Evolutionary conservation across 2,888 invertebrate species (phyloP).

Genomic region (Lasius fuliginosus): DNA sequence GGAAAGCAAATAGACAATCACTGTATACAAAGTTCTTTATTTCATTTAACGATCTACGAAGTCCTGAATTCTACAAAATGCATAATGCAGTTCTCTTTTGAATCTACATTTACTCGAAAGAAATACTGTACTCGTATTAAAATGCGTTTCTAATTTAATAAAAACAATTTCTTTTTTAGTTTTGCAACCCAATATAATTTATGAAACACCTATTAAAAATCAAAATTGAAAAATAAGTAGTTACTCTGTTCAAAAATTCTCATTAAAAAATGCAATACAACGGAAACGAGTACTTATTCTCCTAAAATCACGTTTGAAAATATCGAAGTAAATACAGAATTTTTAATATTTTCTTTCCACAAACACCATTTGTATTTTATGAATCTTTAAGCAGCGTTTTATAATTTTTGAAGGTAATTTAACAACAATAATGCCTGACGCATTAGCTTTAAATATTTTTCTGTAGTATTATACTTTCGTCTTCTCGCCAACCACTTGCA

Average conservation of each 20-base stretch:
- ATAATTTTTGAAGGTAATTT: constrained; percentile 5
- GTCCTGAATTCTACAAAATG: neutral
- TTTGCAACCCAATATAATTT: neutral
- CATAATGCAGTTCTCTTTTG: constrained; percentile 8
- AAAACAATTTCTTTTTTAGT: neutral
- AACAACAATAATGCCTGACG: neutral
- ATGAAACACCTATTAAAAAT: neutral
- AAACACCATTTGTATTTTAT: neutral
- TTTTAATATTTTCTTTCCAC: neutral
- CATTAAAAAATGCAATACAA: neutral
- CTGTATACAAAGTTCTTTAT: constrained; percentile 26
- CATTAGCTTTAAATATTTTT: constrained; percentile 24
- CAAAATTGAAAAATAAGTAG: neutral
- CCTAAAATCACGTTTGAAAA: neutral
- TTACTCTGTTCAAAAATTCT: neutral
- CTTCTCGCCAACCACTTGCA: neutral
- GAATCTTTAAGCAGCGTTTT: constrained; percentile 7
- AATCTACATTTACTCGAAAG: neutral
- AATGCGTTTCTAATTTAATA: neutral
- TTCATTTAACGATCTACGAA: constrained; percentile 20
- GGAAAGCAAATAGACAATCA: constrained; percentile 22
- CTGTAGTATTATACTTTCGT: neutral
- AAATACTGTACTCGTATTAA: neutral
- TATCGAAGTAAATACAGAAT: neutral
- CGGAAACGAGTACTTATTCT: neutral